Base-by-base conservation (phyloP, 2,797 vertebrate genomes). In the Fundulus diaphanus region DNA sequence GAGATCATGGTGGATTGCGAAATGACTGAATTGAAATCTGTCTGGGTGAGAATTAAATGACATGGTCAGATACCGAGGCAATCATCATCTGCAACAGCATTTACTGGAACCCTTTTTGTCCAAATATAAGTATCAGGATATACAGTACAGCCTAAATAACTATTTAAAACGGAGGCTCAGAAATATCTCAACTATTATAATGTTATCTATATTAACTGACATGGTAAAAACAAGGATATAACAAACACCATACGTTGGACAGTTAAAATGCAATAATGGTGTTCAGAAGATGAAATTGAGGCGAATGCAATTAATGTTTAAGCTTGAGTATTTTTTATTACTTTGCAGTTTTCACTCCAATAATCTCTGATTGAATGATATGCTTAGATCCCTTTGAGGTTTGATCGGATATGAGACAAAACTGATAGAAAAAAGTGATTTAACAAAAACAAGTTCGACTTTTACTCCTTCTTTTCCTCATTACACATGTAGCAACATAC, bases 151-250 rank as follows among this genome's bases (percentile, higher is more conserved):
- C 79, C 89, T 84, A 86, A 74, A 82, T 80, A 69, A 74, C 61
- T 78, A 85, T 76, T 86, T 80, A 85, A 87, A 76, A 71, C 68
- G 29, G 80, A 87, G 82, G 81, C 80, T 89, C 82, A 70, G 77
- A 91, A 86, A 84, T 82, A 91, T 88, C 84, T 68, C 75, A 81
- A 85, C 80, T 87, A 88, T 78, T 85, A 80, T 52, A 77, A 80
- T 66, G 75, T 90, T 77, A 82, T 86, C 51, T 86, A 78, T 88
- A 78, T 90, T 75, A 83, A 67, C 70, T 80, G 73, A 83, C 70
- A 80, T 80, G 77, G 83, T 89, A 77, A 87, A 59, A 80, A 79
- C 66, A 79, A 80, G 56, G 88, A 82, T 87, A 82, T 80, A 83
- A 78, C 49, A 86, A 87, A 86, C 74, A 79, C 75, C 77, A 81